phyloP scores from a whole-genome alignment of 2,797 vertebrate species.

The Mormyrops attenuatus region DNA sequence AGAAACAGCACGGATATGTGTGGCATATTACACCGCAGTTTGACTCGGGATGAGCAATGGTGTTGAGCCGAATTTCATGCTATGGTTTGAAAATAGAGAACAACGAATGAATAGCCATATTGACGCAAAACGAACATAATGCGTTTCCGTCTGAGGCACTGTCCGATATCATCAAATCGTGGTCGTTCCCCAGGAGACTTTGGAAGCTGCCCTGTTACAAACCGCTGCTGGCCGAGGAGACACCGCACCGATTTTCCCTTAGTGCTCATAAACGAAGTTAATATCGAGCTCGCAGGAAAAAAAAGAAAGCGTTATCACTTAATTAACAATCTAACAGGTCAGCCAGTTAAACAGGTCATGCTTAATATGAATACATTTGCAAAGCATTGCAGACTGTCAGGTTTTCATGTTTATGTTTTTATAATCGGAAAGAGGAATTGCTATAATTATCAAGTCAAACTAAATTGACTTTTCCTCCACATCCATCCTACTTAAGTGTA shows the following conservation, averaged over 20 bases:
- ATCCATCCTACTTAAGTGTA: not conserved
- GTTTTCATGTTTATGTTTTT: slow-evolving; percentile 24
- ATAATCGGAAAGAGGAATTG: not conserved
- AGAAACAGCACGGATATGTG: not conserved
- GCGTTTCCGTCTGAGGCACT: not conserved
- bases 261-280: slow-evolving; percentile 60
- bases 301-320: slow-evolving; percentile 53
- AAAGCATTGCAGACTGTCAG: slow-evolving; percentile 33
- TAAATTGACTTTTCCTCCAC: not conserved
- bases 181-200: not conserved
- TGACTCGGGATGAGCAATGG: not conserved
- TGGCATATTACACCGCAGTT: not conserved
- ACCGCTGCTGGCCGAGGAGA: slow-evolving; percentile 43
- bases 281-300: slow-evolving; percentile 56
- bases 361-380: slow-evolving; percentile 41
- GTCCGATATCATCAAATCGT: not conserved
- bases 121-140: not conserved
- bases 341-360: slow-evolving; percentile 44
- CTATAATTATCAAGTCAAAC: not conserved
- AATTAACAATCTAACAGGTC: slow-evolving; percentile 56
- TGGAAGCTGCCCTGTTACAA: slow-evolving; percentile 13
- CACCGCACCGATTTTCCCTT: slow-evolving; percentile 40
- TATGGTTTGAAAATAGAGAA: not conserved
- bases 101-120: not conserved
- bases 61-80: not conserved